Percentiles rank a stretch among this genome's conserved stretches.
Evolutionary conservation across 2,888 invertebrate species (phyloP).

Genomic region (Antheraea yamamai): DNA sequence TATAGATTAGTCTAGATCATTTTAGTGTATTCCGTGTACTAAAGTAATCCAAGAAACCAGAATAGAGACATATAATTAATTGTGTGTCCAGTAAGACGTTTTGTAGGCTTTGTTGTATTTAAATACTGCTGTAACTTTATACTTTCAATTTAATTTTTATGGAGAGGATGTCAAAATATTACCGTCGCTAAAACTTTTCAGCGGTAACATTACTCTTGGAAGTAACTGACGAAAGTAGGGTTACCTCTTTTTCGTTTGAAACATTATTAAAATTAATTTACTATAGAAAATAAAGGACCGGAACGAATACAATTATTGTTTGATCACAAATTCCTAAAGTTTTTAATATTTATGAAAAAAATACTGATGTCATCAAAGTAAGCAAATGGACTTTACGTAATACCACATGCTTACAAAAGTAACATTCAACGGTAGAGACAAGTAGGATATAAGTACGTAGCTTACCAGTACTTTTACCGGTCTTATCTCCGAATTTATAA

Average conservation of each 20-base stretch:
- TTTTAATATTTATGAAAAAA: too few relatives aligned
- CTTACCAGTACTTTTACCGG: conserved; percentile 42
- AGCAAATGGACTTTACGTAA: neutral
- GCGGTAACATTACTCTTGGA: neutral
- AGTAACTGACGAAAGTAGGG: neutral
- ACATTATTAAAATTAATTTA: neutral
- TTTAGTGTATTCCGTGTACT: too few relatives aligned
- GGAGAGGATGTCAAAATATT: too few relatives aligned
- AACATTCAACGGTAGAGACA: conserved; percentile 13
- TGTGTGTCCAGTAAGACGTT: too few relatives aligned
- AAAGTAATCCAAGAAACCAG: too few relatives aligned
- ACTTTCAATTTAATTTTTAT: too few relatives aligned
- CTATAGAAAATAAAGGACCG: neutral
- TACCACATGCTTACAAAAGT: neutral
- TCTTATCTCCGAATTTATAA: conserved; percentile 53
- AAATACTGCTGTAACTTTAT: too few relatives aligned
- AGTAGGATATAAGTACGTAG: conserved; percentile 20
- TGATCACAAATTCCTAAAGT: neutral
- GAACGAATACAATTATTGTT: neutral
- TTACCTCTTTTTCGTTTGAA: neutral
- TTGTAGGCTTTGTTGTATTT: too few relatives aligned
- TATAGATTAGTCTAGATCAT: too few relatives aligned
- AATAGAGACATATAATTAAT: too few relatives aligned
- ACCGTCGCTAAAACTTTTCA: neutral
- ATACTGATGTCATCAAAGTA: neutral